Base-by-base conservation (phyloP, 2,888 invertebrate genomes). In the Euphydryas editha region DNA sequence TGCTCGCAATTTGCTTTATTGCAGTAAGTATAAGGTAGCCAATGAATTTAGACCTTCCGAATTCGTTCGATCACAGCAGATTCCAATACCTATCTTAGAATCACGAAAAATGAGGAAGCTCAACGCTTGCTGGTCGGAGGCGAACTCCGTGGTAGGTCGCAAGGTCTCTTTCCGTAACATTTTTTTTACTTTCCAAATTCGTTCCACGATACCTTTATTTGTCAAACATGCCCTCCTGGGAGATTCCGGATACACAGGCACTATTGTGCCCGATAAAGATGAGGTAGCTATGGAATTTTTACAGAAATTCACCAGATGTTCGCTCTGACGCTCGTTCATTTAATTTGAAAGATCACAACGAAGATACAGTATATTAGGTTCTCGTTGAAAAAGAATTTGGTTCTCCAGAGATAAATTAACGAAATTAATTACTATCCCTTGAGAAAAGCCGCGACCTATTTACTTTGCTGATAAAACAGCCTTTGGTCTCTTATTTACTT, bases 1-100 rank as follows among this genome's bases (percentile, higher is more conserved):
- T 90, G 89, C 82, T 86, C 81, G 85, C 89, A 88, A 91, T 91
- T 91, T 90, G 86, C 85, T 90, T 92, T 92, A 91, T 91, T 88
- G 86, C 90, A 86, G 80, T 77, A 82, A 81, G 75, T 81, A 82
- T 81, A 83, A 84, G 81, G 75, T 76, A 73, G 71, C 87, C 86
- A 85, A 72, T 58, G 66, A 68, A 64, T 64, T 47, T 56, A 67
- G 88, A 83, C 69, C 86, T 75, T 74, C 78, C 75, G 75, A 72
- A 76, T 71, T 62, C 68, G 70, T 73, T 67, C 63, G 59, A 70
- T 57, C 58, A 61, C 57, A 72, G 68, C 63, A 62, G 18, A 54
- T 66, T 51, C 56, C 62, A 62, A 59, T 59, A 62, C 68, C 68
- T 62, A 59, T n/a, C 54, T 17, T 56, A 24, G 49, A 69, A 69